These are phyloP conservation scores for Gymnodraco acuticeps DNA, from an alignment of 2,797 vertebrate genomes.

Conservation along the genomic window DNA sequence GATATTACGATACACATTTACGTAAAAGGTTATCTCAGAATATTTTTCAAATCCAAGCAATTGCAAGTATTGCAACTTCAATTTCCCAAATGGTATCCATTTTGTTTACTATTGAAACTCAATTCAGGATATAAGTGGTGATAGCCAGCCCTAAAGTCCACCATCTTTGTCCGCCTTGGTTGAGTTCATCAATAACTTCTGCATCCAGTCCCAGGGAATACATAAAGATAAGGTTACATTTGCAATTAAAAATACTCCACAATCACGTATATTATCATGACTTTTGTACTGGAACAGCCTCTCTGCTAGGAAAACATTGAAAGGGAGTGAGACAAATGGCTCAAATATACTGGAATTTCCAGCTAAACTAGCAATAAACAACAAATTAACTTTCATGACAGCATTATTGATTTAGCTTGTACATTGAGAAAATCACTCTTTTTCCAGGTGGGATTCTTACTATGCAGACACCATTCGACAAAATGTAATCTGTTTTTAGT, in stretches of 20 bases:
- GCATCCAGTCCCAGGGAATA: neutral
- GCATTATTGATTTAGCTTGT: constrained; percentile 45
- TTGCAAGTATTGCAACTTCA: too few relatives aligned
- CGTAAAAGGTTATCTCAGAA: too few relatives aligned
- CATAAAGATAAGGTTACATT: neutral
- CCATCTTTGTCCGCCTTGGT: neutral
- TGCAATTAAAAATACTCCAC: neutral
- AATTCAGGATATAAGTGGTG: too few relatives aligned
- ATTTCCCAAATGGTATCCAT: too few relatives aligned
- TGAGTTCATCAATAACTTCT: neutral
- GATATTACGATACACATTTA: too few relatives aligned
- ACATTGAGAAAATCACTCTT: constrained; percentile 31
- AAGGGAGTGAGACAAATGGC: constrained; percentile 22
- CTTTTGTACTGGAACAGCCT: neutral
- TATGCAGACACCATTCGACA: constrained; percentile 24
- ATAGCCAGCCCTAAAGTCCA: neutral
- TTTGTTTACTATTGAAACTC: too few relatives aligned
- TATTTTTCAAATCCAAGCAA: too few relatives aligned
- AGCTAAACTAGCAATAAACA: constrained; percentile 38
- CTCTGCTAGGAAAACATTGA: constrained; percentile 1
- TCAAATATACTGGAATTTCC: constrained; percentile 28
- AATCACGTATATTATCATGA: constrained; percentile 2
- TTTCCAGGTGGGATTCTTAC: constrained; percentile 40
- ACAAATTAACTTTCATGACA: constrained; percentile 28
- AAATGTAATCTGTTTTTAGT: constrained; percentile 42